Evolutionary conservation across 2,888 invertebrate species (phyloP).

Genomic region (Diarsia brunnea): DNA sequence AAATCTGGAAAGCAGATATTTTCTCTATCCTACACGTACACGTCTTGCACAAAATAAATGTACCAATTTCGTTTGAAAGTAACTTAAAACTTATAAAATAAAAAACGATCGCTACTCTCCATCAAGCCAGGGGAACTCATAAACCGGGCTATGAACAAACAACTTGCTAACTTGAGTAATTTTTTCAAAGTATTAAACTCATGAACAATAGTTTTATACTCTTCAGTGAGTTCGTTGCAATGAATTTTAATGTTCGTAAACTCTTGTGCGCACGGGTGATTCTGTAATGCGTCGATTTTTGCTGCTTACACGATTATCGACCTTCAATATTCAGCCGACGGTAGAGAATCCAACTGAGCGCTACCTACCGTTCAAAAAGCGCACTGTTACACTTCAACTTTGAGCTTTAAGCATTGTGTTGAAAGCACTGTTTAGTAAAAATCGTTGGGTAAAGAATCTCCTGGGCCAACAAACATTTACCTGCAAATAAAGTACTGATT

Average conservation of each 20-base stretch:
- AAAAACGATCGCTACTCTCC: not conserved
- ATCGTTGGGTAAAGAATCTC: not conserved
- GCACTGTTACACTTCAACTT: not conserved
- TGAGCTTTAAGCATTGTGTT: not conserved
- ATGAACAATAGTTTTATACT: conserved; percentile 23
- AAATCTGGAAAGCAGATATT: not conserved
- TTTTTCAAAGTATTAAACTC: conserved; percentile 29
- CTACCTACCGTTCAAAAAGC: not conserved
- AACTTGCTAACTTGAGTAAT: conserved; percentile 13
- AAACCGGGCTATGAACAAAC: conserved; percentile 30
- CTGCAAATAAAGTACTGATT: too few species aligned
- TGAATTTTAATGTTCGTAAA: conserved; percentile 25
- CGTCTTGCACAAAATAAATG: not conserved
- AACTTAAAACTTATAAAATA: conserved; percentile 16
- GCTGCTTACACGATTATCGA: not conserved
- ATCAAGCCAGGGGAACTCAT: conserved; percentile 21
- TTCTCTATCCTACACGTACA: not conserved
- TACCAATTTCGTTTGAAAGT: not conserved
- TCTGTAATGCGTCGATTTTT: not conserved
- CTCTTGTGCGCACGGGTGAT: not conserved
- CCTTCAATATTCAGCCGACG: not conserved
- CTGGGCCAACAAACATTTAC: conserved; percentile 19
- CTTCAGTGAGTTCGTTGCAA: conserved; percentile 43
- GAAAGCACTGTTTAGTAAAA: not conserved
- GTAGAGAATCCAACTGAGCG: not conserved